A percentile compares a stretch with the other conserved stretches of the same genome.
Conservation (phyloP, 2,888 invertebrate species). For the Diadegma fenestrale region DNA sequence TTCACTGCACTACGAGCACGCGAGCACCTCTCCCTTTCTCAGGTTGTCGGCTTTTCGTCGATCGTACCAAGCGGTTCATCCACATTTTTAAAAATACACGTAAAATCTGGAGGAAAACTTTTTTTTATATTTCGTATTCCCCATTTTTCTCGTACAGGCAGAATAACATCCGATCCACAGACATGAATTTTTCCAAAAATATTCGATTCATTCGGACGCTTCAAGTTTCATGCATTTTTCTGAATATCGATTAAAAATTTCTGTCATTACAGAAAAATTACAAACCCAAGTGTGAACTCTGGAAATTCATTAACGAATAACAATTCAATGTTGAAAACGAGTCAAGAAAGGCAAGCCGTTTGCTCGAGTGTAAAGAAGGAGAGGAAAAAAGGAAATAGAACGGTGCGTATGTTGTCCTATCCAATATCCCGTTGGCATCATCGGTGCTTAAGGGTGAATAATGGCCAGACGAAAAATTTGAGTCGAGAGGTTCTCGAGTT, state of each 20-base stretch:
- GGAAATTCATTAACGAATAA: not conserved
- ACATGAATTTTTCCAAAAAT: not conserved
- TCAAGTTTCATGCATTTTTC: not conserved
- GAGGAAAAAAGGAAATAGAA: slow-evolving; percentile 16
- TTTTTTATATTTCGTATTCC: not conserved
- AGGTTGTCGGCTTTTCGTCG: slow-evolving; percentile 17
- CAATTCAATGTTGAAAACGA: not conserved
- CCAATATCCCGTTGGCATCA: slow-evolving; percentile 39
- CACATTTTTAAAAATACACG: slow-evolving; percentile 34
- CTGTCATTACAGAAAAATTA: not conserved
- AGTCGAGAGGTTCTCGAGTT: slow-evolving; percentile 65
- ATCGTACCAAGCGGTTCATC: slow-evolving; percentile 29
- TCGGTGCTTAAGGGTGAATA: slow-evolving; percentile 68
- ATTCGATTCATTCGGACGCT: not conserved
- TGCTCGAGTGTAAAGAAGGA: not conserved
- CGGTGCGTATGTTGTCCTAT: slow-evolving; percentile 37
- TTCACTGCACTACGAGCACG: slow-evolving; percentile 54
- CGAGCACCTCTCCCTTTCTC: slow-evolving; percentile 46
- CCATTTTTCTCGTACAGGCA: not conserved
- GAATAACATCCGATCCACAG: not conserved
- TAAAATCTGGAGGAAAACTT: not conserved
- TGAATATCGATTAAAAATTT: not conserved
- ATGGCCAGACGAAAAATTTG: slow-evolving; percentile 62
- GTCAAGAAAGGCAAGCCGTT: not conserved
- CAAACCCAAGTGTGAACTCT: too few relatives aligned